phyloP scores from a whole-genome alignment of 2,113 vertebrate genomes.

The Oreochromis niloticus region DNA sequence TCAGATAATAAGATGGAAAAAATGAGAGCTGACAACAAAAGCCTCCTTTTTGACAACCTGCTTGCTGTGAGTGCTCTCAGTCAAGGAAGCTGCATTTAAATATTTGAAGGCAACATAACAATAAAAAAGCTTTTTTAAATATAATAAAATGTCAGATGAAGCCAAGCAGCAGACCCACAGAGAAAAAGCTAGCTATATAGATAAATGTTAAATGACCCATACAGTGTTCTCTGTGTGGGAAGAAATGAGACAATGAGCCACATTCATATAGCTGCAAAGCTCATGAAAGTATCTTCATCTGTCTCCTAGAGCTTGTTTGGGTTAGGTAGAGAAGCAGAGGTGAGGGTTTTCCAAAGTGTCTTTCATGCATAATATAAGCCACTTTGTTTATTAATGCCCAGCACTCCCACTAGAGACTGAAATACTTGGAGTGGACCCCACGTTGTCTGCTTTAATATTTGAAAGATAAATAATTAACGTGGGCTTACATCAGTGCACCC shows the following conservation, averaged over 20 bases:
- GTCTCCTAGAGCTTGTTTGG: background rate
- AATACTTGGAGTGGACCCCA: conserved; percentile 21
- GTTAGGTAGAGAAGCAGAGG: background rate
- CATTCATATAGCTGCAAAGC: background rate
- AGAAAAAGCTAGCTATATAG: background rate
- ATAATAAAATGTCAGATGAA: background rate
- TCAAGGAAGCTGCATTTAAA: conserved; percentile 31
- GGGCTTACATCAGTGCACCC: conserved; percentile 53
- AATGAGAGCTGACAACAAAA: conserved; percentile 31
- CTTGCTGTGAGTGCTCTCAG: conserved; percentile 12
- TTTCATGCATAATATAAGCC: conserved; percentile 60
- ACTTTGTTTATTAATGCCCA: conserved; percentile 65
- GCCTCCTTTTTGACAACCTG: background rate
- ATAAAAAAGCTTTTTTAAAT: background rate
- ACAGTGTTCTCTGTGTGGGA: background rate
- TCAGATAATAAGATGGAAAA: background rate
- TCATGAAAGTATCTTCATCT: conserved; percentile 27
- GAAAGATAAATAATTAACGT: conserved; percentile 65
- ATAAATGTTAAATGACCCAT: conserved; percentile 34
- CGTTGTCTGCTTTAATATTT: conserved; percentile 62
- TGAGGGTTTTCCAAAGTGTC: conserved; percentile 52
- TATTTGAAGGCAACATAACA: conserved; percentile 26
- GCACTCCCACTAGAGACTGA: conserved; percentile 31
- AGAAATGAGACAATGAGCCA: background rate
- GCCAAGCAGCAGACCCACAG: background rate